Evolutionary conservation across 92 coral and sea anemone species (phyloP).

Genomic region (Actinernus sp.): DNA sequence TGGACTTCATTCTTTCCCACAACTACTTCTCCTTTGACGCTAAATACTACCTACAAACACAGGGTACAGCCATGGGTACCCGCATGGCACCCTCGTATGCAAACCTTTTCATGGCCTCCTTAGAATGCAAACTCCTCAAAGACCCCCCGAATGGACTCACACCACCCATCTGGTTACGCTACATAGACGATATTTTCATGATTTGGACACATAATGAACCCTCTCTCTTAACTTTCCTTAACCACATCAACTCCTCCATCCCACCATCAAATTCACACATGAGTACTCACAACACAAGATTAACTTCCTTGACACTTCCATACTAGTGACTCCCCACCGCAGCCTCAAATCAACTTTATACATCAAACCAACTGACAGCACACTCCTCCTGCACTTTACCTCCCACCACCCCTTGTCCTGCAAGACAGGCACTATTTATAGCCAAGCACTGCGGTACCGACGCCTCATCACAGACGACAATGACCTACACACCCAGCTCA

Average conservation of each 20-base stretch:
- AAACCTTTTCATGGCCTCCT: conserved; percentile 19
- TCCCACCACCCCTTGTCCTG: conserved; percentile 40
- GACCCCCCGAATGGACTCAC: background rate
- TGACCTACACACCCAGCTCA: background rate
- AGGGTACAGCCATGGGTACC: conserved; percentile 51
- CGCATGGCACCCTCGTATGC: conserved; percentile 48
- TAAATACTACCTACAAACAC: conserved; percentile 27
- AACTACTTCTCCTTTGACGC: conserved; percentile 34
- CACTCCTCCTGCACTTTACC: conserved; percentile 33
- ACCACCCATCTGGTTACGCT: conserved; percentile 37
- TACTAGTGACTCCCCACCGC: conserved; percentile 2
- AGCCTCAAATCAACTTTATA: conserved; percentile 22
- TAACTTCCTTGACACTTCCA: conserved; percentile 52
- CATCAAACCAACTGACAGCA: conserved; percentile 43
- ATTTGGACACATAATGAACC: conserved; percentile 36
- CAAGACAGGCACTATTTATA: conserved; percentile 25
- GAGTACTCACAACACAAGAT: conserved; percentile 1
- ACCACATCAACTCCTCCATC: conserved; percentile 22
- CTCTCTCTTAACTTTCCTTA: conserved; percentile 2
- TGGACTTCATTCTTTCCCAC: conserved; percentile 21
- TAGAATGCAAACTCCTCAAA: conserved; percentile 6
- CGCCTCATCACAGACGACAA: conserved; percentile 18
- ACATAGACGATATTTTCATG: conserved; percentile 37
- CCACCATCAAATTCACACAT: conserved; percentile 26
- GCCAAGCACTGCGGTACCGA: conserved; percentile 34